A percentile compares a stretch with the other conserved stretches of the same genome.
phyloP scores from a whole-genome alignment of 2,797 vertebrate genomes.

The Chloroceryle inda region DNA sequence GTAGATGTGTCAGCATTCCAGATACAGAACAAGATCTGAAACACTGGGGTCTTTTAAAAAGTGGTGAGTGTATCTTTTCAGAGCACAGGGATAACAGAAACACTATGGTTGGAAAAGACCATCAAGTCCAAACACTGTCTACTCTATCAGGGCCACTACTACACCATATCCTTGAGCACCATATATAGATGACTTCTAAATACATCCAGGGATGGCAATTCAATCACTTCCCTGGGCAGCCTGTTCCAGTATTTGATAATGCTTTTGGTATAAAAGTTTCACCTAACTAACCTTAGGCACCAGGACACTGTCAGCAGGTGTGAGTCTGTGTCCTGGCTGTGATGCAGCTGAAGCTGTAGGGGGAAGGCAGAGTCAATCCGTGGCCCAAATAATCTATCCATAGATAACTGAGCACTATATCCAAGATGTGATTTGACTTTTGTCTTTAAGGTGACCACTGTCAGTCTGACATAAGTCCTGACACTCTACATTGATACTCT shows the following conservation, averaged over 20 bases:
- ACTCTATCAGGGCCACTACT: too few species aligned
- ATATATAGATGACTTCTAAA: too few species aligned
- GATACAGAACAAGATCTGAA: neutral
- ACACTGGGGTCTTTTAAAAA: neutral
- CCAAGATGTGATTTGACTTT: neutral
- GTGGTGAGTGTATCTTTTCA: neutral
- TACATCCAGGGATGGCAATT: too few species aligned
- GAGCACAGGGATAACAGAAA: neutral
- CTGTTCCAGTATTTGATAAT: too few species aligned
- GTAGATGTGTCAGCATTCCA: neutral
- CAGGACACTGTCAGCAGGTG: neutral
- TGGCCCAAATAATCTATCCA: neutral
- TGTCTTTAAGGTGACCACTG: neutral
- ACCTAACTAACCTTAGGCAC: neutral
- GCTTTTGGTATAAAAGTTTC: too few species aligned
- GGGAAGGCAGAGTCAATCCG: neutral
- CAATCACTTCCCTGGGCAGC: too few species aligned
- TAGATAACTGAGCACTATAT: neutral
- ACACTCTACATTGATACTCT: neutral
- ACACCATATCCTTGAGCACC: too few species aligned
- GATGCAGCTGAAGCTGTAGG: neutral
- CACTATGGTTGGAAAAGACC: too few species aligned
- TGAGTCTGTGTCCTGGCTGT: neutral
- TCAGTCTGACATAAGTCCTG: neutral
- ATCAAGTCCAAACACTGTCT: too few species aligned